Base-by-base conservation (phyloP, 2,113 vertebrate species). In the Eurystomus gularis region DNA sequence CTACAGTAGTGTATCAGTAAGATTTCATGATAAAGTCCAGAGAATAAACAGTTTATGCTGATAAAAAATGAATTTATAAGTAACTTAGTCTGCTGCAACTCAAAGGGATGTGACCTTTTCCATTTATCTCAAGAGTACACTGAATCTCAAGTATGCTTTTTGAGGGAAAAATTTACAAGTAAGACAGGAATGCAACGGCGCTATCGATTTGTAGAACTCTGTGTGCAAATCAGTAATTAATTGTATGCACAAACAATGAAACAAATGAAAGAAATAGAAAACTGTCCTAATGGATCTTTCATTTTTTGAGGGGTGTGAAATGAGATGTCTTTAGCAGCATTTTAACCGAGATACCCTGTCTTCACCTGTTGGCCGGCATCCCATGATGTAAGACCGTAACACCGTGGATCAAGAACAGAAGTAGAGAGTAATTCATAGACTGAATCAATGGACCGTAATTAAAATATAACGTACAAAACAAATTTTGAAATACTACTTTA, bases 1-100 rank as follows among this genome's bases (percentile, higher is more conserved):
- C 57, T 57, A 8, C 2, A 11, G n/a, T 0, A 52, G 37, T 2
- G 8, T 17, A 79, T 62, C 77, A 91, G 12, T 25, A 73, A 33
- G 33, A 81, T 65, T 35, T 69, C 75, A n/a, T 19, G 14, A 52
- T 60, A 68, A 69, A 68, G 40, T n/a, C 69, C 88, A 87, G 37
- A 35, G 58, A 90, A 87, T 62, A 93, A 87, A 58, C 49, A 92
- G 65, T 69, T 95, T 87, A 69, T 72, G 69, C 25, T 78, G 75
- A 82, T 37, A 83, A 95, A 93, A 96, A 80, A 83, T 24, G 57
- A 86, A 93, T 89, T 76, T 61, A 17, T 65, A 82, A 96, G 80
- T 89, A 93, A 89, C 57, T 88, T 37, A 35, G 51, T 54, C 57
- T 62, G n/a, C 73, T 90, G 54, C 5, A 31, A 42, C 62, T 77